Conservation (phyloP, 1,140 invertebrate species). For the Apis mellifera region Amel_HAv3.1 CM009937.2:11491001-11491500, state of each 20-base stretch:
- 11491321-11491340: conserved; percentile 22
- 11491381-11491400: conserved; percentile 54
- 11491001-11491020: too few relatives aligned
- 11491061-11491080: neutral
- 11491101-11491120: too few relatives aligned
- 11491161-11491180: conserved; percentile 5
- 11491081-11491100: too few relatives aligned
- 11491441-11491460: neutral
- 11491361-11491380: conserved; percentile 46
- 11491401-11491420: conserved; percentile 14
- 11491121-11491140: too few relatives aligned
- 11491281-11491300: neutral
- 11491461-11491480: too few relatives aligned
- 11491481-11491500: conserved; percentile 23
- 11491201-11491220: conserved; percentile 12
- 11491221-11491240: conserved; percentile 57
- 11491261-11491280: conserved; percentile 23
- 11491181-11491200: too few relatives aligned
- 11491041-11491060: neutral
- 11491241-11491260: conserved; percentile 44
- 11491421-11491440: conserved; percentile 27
- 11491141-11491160: too few relatives aligned
- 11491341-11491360: conserved; percentile 25
- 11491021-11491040: neutral
- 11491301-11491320: conserved; percentile 48